These are phyloP conservation scores for Caenorhabditis parvicauda DNA, from an alignment of 2,888 invertebrate species.

Conservation along the genomic window DNA sequence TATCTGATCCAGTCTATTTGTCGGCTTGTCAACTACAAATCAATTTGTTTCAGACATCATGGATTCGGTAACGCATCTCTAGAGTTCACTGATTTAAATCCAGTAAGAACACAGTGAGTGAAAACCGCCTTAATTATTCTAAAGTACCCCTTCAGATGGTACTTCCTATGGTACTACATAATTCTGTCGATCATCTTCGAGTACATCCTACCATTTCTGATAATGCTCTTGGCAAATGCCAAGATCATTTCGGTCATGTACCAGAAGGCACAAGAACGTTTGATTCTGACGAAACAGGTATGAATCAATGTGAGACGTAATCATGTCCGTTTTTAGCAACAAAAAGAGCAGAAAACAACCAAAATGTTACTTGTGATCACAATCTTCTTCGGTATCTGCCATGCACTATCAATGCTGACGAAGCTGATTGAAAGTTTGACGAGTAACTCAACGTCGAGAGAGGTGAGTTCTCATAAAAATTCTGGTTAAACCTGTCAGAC, in stretches of 20 bases:
- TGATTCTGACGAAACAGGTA: constrained; percentile 15
- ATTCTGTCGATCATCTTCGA: constrained; percentile 21
- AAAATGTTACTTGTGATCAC: constrained; percentile 28
- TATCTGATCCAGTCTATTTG: too few species aligned
- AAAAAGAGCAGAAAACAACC: constrained; percentile 29
- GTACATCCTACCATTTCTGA: constrained; percentile 19
- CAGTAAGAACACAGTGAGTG: too few species aligned
- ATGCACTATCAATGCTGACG: constrained; percentile 24
- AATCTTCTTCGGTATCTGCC: constrained; percentile 27
- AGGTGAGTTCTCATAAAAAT: constrained; percentile 10
- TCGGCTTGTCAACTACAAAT: too few species aligned
- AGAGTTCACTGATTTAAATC: too few species aligned
- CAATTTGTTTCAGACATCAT: too few species aligned
- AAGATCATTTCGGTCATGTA: constrained; percentile 18
- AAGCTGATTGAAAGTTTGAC: constrained; percentile 26
- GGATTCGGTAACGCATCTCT: constrained; percentile 19
- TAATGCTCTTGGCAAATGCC: constrained; percentile 25
- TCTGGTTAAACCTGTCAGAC: too few species aligned
- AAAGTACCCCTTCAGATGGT: constrained; percentile 14
- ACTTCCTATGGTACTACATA: constrained; percentile 28
- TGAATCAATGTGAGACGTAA: too few species aligned
- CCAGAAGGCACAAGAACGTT: constrained; percentile 19
- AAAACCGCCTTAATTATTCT: neutral
- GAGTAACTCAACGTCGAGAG: constrained; percentile 20
- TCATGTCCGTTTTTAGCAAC: constrained; percentile 14